phyloP scores from a whole-genome alignment of 2,113 vertebrate species.

The Halichoerus grypus region DNA sequence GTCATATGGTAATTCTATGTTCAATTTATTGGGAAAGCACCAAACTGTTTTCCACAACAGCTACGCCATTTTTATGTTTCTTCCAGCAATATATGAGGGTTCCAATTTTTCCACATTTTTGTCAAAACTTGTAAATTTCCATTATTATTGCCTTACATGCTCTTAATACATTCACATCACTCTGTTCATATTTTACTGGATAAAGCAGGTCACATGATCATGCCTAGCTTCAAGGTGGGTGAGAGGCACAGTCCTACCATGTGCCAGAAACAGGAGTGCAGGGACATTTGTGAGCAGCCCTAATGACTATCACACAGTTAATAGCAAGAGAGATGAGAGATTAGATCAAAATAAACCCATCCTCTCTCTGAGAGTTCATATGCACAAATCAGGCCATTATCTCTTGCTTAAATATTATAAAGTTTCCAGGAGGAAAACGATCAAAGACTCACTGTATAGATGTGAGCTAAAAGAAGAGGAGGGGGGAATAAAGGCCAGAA shows the following conservation, averaged over 20 bases:
- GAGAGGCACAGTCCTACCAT: not conserved
- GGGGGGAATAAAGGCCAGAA: not conserved
- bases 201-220: conserved; percentile 3
- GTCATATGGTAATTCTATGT: not conserved
- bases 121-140: not conserved
- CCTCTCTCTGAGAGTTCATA: not conserved
- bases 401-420: conserved; percentile 3
- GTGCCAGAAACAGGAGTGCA: not conserved
- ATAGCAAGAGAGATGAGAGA: not conserved
- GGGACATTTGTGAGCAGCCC: not conserved
- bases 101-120: not conserved
- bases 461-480: not conserved
- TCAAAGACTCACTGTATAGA: not conserved
- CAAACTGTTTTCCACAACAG: not conserved
- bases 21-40: not conserved
- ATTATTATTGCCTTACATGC: not conserved
- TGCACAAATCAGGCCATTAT: not conserved
- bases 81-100: not conserved
- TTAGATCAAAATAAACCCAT: not conserved
- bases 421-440: not conserved
- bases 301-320: not conserved
- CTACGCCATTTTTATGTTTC: not conserved
- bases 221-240: not conserved
- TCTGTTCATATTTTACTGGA: not conserved
- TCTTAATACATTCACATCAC: not conserved